Evolutionary conservation across 2,797 vertebrate species (phyloP).

Genomic region (Pipistrellus nathusii): DNA sequence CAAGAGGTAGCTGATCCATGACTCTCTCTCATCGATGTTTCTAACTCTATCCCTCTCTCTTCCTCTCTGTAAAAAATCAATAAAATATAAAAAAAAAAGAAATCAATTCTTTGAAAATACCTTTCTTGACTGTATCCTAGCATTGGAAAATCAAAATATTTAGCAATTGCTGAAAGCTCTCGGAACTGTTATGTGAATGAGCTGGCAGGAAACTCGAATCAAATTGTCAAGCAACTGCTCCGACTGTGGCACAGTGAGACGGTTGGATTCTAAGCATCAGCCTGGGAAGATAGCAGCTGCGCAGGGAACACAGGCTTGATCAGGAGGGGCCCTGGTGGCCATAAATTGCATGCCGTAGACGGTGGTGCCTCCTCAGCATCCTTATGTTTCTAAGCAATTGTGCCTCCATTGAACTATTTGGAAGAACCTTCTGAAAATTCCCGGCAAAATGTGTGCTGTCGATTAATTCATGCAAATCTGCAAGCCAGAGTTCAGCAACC

Average conservation of each 20-base stretch:
- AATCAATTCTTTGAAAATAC: conserved; percentile 85
- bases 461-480: conserved; percentile 81
- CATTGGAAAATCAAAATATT: conserved; percentile 89
- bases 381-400: conserved; percentile 84
- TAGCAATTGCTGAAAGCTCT: conserved; percentile 85
- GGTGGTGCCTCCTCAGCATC: conserved; percentile 84
- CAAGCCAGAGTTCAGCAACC: conserved; percentile 78
- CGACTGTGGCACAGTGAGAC: conserved; percentile 86
- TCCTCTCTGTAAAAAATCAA: too few species aligned
- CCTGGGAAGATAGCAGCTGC: neutral
- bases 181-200: conserved; percentile 84
- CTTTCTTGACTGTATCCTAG: conserved; percentile 82
- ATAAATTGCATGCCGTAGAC: conserved; percentile 66
- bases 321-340: conserved; percentile 80
- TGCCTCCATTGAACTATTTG: conserved; percentile 81
- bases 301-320: conserved; percentile 69
- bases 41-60: too few species aligned
- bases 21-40: too few species aligned
- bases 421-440: conserved; percentile 74
- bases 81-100: too few species aligned
- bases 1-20: too few species aligned
- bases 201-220: conserved; percentile 88
- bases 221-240: conserved; percentile 88
- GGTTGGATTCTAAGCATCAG: conserved; percentile 88
- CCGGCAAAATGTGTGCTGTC: conserved; percentile 10